Evolutionary conservation across 1,140 invertebrate species (phyloP).

Genomic region (Brachionus rubens): DNA sequence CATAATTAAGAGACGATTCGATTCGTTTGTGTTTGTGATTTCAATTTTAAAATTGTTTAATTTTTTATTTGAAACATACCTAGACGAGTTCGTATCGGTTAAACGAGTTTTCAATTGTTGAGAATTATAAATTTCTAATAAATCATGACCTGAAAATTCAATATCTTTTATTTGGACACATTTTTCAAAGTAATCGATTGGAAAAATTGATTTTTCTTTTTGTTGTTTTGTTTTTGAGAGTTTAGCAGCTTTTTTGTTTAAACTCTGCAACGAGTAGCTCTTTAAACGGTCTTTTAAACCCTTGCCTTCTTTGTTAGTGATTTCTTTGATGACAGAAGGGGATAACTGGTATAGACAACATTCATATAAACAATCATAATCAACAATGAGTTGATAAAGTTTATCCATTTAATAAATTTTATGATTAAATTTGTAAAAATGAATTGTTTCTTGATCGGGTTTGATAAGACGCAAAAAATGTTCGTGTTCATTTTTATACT

Average conservation of each 20-base stretch:
- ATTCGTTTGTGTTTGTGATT: slow-evolving; percentile 79
- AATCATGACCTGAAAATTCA: slow-evolving; percentile 86
- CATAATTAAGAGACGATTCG: slow-evolving; percentile 68
- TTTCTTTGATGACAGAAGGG: neutral
- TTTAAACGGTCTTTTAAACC: neutral
- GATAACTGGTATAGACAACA: slow-evolving; percentile 18
- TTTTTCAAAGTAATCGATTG: slow-evolving; percentile 94
- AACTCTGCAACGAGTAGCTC: neutral
- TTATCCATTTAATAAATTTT: too few species aligned
- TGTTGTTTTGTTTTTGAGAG: slow-evolving; percentile 51
- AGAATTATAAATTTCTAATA: slow-evolving; percentile 88
- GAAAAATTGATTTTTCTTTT: slow-evolving; percentile 65
- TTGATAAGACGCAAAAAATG: neutral
- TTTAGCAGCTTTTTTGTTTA: slow-evolving; percentile 58
- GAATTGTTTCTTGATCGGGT: neutral
- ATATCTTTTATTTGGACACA: slow-evolving; percentile 84
- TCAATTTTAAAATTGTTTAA: slow-evolving; percentile 82
- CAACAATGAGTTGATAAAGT: too few species aligned
- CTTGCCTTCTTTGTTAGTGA: neutral
- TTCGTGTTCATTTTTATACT: neutral
- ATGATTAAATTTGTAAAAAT: neutral
- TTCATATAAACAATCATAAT: neutral
- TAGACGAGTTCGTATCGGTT: slow-evolving; percentile 67
- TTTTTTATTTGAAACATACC: slow-evolving; percentile 62
- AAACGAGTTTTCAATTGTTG: slow-evolving; percentile 88